Percentiles rank a stretch among this genome's conserved stretches.
Evolutionary conservation across 2,113 vertebrate species (phyloP).

Genomic region (Microcebus lehilahytsara): DNA sequence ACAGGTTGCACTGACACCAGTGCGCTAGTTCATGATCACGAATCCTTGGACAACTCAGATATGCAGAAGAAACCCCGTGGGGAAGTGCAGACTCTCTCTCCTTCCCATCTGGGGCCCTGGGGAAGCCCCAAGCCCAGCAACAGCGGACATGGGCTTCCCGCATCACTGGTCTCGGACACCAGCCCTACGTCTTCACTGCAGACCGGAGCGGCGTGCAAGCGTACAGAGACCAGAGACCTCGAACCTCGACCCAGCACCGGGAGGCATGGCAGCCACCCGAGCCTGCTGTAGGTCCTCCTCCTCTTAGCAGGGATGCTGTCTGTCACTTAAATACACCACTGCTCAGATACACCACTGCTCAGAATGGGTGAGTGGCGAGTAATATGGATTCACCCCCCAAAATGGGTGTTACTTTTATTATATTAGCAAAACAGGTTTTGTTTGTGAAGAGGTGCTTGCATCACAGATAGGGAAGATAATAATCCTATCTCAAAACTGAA

Average conservation of each 20-base stretch:
- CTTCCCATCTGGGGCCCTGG: not conserved
- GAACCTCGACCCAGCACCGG: fast-evolving
- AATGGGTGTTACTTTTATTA: too few relatives aligned
- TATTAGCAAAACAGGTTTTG: not conserved
- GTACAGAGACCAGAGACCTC: not conserved
- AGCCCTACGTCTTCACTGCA: fast-evolving
- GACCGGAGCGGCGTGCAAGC: fast-evolving
- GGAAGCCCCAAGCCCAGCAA: not conserved
- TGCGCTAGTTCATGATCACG: not conserved
- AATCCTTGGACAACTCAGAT: not conserved
- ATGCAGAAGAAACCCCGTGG: fast-evolving
- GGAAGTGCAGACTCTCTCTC: not conserved
- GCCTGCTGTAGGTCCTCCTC: fast-evolving
- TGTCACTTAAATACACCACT: not conserved
- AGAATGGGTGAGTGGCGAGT: not conserved
- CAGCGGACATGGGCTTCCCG: not conserved
- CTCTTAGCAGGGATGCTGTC: fast-evolving
- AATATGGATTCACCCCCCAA: too few relatives aligned
- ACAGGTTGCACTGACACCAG: not conserved
- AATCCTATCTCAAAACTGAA: not conserved
- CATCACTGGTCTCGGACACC: fast-evolving
- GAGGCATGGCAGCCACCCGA: fast-evolving
- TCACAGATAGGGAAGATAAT: not conserved
- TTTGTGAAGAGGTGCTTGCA: not conserved
- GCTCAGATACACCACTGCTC: too few relatives aligned